Evolutionary conservation across 2,113 vertebrate genomes (phyloP).

Genomic region (Megaptera novaeangliae): DNA sequence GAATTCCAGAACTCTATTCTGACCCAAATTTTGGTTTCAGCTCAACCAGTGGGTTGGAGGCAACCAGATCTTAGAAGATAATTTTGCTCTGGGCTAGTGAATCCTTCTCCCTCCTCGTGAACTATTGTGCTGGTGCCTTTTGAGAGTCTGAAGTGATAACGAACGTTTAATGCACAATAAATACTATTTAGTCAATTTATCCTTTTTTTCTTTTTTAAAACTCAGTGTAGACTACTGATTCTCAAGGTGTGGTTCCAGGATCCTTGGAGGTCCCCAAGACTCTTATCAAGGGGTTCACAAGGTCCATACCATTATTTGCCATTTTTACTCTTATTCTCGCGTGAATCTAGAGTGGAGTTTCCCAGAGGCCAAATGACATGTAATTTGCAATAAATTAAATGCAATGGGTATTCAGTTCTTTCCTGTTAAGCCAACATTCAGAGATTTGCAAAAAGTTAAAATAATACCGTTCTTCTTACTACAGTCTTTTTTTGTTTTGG

Average conservation of each 20-base stretch:
- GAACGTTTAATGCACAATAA: background rate
- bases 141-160: background rate
- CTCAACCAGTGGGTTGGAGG: background rate
- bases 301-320: background rate
- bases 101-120: background rate
- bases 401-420: background rate
- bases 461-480: background rate
- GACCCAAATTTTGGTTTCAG: background rate
- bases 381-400: background rate
- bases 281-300: background rate
- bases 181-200: background rate
- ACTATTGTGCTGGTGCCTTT: background rate
- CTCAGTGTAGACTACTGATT: background rate
- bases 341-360: background rate
- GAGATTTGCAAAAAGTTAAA: conserved; percentile 3
- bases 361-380: background rate
- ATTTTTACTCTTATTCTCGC: background rate
- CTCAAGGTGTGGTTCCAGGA: background rate
- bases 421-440: background rate
- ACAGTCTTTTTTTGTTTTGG: background rate
- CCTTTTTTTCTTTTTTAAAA: background rate
- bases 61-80: background rate
- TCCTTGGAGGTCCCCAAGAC: background rate
- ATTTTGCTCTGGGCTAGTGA: background rate
- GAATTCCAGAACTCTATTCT: background rate